A percentile compares a stretch with the other conserved stretches of the same genome.
phyloP scores from a whole-genome alignment of 2,797 vertebrate species.

The Leptoclinus maculatus region DNA sequence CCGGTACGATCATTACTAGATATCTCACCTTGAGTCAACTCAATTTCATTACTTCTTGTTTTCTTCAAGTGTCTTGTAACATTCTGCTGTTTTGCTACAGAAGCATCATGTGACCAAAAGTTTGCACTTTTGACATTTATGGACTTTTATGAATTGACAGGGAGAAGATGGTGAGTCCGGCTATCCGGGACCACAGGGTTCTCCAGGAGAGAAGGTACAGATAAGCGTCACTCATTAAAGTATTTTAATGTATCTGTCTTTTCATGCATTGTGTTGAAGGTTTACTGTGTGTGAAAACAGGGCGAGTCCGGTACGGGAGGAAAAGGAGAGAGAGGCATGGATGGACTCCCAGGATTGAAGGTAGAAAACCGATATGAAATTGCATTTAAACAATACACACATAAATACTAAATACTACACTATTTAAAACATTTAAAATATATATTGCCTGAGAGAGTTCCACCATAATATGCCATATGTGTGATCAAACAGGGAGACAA shows the following conservation, averaged over 20 bases:
- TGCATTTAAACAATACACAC: neutral
- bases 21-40: neutral
- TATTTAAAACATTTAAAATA: neutral
- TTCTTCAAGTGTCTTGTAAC: neutral
- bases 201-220: constrained; percentile 87
- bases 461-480: neutral
- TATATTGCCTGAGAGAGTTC: neutral
- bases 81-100: neutral
- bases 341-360: constrained; percentile 89
- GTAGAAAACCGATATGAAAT: constrained; percentile 66
- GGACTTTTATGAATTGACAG: constrained; percentile 72
- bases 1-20: constrained; percentile 78
- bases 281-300: constrained; percentile 73
- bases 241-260: neutral
- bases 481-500: constrained; percentile 79
- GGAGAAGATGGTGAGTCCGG: constrained; percentile 89
- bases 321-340: constrained; percentile 87
- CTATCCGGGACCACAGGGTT: constrained; percentile 85
- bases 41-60: neutral
- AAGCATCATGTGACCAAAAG: neutral
- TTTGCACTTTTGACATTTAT: constrained; percentile 9
- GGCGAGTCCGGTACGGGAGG: constrained; percentile 88
- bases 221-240: neutral
- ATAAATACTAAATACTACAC: neutral
- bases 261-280: neutral